phyloP scores from a whole-genome alignment of 2,113 vertebrate genomes.

The Notiomystis cincta region DNA sequence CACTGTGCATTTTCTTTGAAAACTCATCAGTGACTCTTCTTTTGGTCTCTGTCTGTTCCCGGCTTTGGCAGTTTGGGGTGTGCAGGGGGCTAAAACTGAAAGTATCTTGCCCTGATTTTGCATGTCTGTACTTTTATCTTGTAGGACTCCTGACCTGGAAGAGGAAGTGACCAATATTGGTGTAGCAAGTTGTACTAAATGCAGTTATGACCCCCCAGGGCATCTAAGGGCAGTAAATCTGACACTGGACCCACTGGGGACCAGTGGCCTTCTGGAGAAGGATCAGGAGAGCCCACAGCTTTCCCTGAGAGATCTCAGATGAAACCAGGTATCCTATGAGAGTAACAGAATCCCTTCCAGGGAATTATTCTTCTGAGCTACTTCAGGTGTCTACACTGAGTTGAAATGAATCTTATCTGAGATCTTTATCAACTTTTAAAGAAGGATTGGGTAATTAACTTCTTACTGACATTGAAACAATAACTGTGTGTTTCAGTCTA shows the following conservation, averaged over 20 bases:
- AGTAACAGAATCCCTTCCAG: not conserved
- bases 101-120: not conserved
- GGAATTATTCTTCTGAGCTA: not conserved
- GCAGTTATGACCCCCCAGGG: too few relatives aligned
- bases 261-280: not conserved
- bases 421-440: not conserved
- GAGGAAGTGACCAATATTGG: not conserved
- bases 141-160: accelerated
- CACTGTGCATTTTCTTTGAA: not conserved
- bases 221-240: not conserved
- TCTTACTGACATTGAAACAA: not conserved
- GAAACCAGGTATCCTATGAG: not conserved
- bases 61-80: not conserved
- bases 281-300: not conserved
- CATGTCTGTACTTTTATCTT: not conserved
- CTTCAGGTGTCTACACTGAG: not conserved
- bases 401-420: not conserved
- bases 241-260: too few relatives aligned
- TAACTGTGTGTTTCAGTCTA: not conserved
- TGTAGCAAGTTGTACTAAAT: not conserved
- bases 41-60: not conserved
- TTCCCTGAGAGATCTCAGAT: not conserved
- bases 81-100: not conserved
- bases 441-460: not conserved
- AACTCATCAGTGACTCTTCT: not conserved